Evolutionary conservation across 2,797 vertebrate species (phyloP).

Genomic region (Hoplostethus mediterraneus): DNA sequence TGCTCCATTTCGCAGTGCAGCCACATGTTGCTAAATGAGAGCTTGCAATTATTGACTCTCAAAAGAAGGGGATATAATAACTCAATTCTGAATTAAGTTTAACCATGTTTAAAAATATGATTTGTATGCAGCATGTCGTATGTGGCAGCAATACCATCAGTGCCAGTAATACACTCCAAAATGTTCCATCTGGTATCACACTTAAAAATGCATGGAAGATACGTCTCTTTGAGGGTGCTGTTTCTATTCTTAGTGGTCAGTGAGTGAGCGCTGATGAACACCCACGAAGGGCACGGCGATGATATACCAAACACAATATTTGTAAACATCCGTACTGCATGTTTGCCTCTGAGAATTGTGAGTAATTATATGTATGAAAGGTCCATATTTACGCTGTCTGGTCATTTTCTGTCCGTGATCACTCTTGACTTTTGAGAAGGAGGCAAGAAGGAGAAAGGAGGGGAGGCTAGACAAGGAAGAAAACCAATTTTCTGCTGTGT

Average conservation of each 20-base stretch:
- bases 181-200: too few species aligned
- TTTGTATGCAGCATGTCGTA: neutral
- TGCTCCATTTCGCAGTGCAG: constrained; percentile 1
- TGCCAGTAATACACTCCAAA: neutral
- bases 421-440: constrained; percentile 26
- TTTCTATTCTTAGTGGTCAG: neutral
- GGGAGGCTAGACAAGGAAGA: neutral
- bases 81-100: constrained; percentile 1
- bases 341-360: constrained; percentile 29
- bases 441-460: constrained; percentile 17
- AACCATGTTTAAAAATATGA: constrained; percentile 2
- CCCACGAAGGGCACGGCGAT: constrained; percentile 8
- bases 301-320: constrained; percentile 16
- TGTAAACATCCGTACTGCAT: constrained; percentile 16
- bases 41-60: constrained; percentile 9
- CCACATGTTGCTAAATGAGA: constrained; percentile 9
- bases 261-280: neutral
- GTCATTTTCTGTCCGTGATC: constrained; percentile 40
- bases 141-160: neutral
- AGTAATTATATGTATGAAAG: constrained; percentile 37
- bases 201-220: neutral
- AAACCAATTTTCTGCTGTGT: constrained; percentile 25
- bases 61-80: constrained; percentile 17
- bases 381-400: constrained; percentile 34
- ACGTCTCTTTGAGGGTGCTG: neutral